Conservation (phyloP, 2,797 vertebrate species). For the Pseudochirops corinnae region DNA sequence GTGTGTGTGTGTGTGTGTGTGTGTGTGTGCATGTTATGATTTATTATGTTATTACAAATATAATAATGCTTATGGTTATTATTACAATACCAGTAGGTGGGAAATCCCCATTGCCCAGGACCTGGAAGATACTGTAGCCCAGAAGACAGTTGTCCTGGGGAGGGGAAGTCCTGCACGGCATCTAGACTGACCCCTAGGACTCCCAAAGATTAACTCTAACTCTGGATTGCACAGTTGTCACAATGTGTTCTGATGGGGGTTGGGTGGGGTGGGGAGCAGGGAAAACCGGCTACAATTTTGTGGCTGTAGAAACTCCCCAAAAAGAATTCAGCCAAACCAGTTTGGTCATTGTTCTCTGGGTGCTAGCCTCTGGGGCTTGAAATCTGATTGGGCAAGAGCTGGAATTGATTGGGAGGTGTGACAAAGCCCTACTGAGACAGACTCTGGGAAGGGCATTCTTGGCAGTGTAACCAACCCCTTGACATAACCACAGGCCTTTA, state of each 20-base stretch:
- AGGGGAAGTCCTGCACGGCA: neutral
- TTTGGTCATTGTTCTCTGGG: neutral
- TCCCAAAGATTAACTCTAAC: neutral
- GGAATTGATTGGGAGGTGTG: neutral
- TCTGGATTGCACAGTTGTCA: neutral
- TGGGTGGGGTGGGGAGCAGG: neutral
- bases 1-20: too few species aligned
- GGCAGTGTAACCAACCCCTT: neutral
- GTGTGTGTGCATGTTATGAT: neutral
- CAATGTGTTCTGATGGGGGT: neutral
- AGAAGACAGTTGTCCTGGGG: neutral
- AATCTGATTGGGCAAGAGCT: neutral
- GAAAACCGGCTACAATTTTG: neutral
- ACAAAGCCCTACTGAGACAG: neutral
- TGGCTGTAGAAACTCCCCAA: neutral
- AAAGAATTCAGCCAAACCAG: neutral
- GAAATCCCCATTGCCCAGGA: neutral
- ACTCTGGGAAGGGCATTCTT: neutral
- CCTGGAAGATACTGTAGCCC: neutral
- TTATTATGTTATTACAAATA: neutral
- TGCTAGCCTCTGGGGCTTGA: neutral
- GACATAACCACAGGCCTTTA: neutral
- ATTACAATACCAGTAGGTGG: neutral
- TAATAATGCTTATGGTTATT: neutral
- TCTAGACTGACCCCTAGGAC: neutral